Evolutionary conservation across 2,797 vertebrate species (phyloP), one percentile per base, ranked within the genome.

Genomic region (Poecilia picta): DNA sequence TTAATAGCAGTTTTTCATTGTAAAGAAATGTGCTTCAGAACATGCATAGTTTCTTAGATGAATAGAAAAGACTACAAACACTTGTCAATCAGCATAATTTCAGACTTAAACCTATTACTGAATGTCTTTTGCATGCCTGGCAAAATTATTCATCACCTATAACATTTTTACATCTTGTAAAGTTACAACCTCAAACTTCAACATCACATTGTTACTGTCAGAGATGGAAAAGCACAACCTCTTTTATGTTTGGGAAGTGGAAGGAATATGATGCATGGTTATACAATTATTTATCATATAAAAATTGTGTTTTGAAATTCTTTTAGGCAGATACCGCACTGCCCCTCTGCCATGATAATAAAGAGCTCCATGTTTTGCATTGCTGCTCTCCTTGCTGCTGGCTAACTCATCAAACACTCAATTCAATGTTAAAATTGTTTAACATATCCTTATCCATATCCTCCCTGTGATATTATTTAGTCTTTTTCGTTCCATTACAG

Each of bases 401-500:
- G 15, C 12, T 73, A 31, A 73, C 15, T 51, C 6, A 49, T 49
- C 72, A 47, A 73, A 23, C 3, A 51, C 72, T 36, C 16, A 51
- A 73, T 73, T 33, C 4, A 51, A 8, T 49, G 25, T 73, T 33
- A 62, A 62, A 62, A 31, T 33, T 0, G 12, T 71, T 71, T 46
- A 57, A 18, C 28, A 46, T 57, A 31, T 47, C 47, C 7, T 31
- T 66, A 7, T 43, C n/a, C 36, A 20, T 59, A n/a, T n/a, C n/a
- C n/a, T n/a, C n/a, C 2, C 6, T 15, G 74, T 16, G 8, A 28
- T 31, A 39, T 20, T 6, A 31, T 76, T 73, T 49, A 15, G 28
- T 66, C 10, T 18, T 47, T 68, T 77, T 46, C 46, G 15, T 51
- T 77, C 12, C 73, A n/a, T 59, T 73, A 59, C 23, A 43, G 28